phyloP scores from a whole-genome alignment of 2,797 vertebrate species.

The Nannoperca obscura region DNA sequence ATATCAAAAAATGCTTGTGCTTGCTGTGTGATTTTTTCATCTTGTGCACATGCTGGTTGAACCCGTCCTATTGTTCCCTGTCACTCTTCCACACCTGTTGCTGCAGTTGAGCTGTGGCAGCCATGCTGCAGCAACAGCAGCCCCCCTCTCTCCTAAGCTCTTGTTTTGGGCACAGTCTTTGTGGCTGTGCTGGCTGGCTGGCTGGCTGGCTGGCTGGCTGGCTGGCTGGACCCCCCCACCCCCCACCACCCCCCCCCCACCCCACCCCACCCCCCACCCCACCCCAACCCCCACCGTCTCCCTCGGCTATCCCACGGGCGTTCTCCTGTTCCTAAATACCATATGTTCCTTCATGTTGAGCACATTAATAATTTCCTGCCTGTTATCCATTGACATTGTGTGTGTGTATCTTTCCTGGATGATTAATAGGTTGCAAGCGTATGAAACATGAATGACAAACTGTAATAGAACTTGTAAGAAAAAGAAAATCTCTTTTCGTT shows the following conservation, averaged over 20 bases:
- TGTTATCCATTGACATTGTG: constrained; percentile 63
- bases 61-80: constrained; percentile 70
- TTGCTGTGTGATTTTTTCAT: constrained; percentile 23
- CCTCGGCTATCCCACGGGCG: constrained; percentile 60
- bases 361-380: constrained; percentile 79
- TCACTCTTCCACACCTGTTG: constrained; percentile 85
- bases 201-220: too few relatives aligned
- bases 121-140: constrained; percentile 58
- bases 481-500: constrained; percentile 27
- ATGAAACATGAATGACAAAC: constrained; percentile 68
- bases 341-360: constrained; percentile 79
- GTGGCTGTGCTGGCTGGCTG: constrained; percentile 56
- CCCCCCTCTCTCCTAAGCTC: constrained; percentile 66
- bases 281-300: constrained; percentile 59
- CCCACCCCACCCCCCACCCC: constrained; percentile 64
- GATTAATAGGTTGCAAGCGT: constrained; percentile 72
- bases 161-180: constrained; percentile 80
- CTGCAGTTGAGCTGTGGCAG: constrained; percentile 74
- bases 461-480: constrained; percentile 22
- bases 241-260: too few relatives aligned
- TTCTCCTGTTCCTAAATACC: constrained; percentile 79
- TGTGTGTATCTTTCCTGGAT: constrained; percentile 68
- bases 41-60: constrained; percentile 43
- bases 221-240: too few relatives aligned
- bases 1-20: not conserved